Evolutionary conservation across 2,888 invertebrate genomes (phyloP).

Genomic region (Chrysolina americana): DNA sequence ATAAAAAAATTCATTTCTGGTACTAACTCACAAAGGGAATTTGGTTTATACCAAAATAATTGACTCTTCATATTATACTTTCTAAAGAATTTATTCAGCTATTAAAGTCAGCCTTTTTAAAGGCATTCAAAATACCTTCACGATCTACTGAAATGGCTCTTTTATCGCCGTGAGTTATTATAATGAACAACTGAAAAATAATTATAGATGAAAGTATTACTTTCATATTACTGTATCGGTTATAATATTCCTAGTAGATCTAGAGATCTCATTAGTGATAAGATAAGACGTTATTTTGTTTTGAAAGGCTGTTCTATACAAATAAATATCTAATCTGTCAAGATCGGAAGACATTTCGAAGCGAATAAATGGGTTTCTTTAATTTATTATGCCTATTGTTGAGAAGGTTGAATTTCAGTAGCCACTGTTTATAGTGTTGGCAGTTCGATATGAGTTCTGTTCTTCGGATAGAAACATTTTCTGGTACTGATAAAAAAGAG

Average conservation of each 20-base stretch:
- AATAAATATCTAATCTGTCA: slow-evolving; percentile 18
- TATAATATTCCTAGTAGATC: slow-evolving; percentile 15
- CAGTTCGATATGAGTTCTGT: neutral
- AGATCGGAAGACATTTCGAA: slow-evolving; percentile 8
- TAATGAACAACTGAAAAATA: slow-evolving; percentile 16
- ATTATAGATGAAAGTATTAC: slow-evolving; percentile 15
- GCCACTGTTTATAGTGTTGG: neutral
- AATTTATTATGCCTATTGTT: slow-evolving; percentile 17
- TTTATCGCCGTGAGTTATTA: slow-evolving; percentile 21
- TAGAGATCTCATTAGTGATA: slow-evolving; percentile 43
- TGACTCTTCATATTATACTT: slow-evolving; percentile 16
- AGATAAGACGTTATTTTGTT: slow-evolving; percentile 33
- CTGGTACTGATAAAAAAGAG: too few relatives aligned
- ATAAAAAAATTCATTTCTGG: slow-evolving; percentile 12
- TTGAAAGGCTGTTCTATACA: slow-evolving; percentile 29
- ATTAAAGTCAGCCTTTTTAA: slow-evolving; percentile 13
- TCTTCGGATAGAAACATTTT: neutral
- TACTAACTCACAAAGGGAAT: slow-evolving; percentile 2
- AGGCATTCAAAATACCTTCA: slow-evolving; percentile 18
- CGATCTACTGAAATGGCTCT: neutral
- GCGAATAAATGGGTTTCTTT: neutral
- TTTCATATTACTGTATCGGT: neutral
- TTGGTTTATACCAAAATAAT: slow-evolving; percentile 1
- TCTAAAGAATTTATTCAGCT: neutral
- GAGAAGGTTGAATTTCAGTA: neutral